Evolutionary conservation across 2,797 vertebrate genomes (phyloP).

Genomic region (Paramormyrops hopkinsi): DNA sequence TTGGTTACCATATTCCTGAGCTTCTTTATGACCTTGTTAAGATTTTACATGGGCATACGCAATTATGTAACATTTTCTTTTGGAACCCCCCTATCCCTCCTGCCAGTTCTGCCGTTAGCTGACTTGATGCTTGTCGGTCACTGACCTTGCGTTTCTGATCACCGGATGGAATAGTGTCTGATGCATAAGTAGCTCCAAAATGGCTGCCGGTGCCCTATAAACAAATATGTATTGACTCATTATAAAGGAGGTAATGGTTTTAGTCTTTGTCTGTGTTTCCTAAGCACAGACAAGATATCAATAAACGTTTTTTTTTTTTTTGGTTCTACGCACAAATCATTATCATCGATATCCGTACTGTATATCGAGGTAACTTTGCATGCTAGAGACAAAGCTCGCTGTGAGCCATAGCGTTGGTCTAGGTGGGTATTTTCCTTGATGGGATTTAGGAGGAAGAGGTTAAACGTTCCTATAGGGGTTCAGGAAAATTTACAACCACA

Average conservation of each 20-base stretch:
- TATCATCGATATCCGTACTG: conserved; percentile 67
- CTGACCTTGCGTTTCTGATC: neutral
- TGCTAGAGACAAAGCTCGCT: conserved; percentile 38
- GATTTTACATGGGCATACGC: neutral
- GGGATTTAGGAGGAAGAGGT: conserved; percentile 42
- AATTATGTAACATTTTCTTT: neutral
- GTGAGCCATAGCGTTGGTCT: conserved; percentile 44
- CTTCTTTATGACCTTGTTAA: neutral
- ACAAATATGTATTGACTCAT: neutral
- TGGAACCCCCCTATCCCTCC: neutral
- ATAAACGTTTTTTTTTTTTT: conserved; percentile 42
- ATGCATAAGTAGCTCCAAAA: neutral
- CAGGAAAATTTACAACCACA: conserved; percentile 38
- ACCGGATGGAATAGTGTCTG: neutral
- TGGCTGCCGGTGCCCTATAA: neutral
- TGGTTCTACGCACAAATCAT: conserved; percentile 55
- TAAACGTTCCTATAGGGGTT: conserved; percentile 47
- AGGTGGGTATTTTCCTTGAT: conserved; percentile 50
- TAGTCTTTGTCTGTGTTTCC: conserved; percentile 42
- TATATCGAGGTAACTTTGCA: conserved; percentile 62
- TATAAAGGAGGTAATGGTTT: conserved; percentile 55
- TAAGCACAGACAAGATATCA: conserved; percentile 30
- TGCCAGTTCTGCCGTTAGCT: neutral
- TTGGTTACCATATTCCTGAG: neutral
- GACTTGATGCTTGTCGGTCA: neutral